A percentile compares a stretch with the other conserved stretches of the same genome.
Conservation (phyloP, 2,888 invertebrate species). For the Drosophila formosana region DNA sequence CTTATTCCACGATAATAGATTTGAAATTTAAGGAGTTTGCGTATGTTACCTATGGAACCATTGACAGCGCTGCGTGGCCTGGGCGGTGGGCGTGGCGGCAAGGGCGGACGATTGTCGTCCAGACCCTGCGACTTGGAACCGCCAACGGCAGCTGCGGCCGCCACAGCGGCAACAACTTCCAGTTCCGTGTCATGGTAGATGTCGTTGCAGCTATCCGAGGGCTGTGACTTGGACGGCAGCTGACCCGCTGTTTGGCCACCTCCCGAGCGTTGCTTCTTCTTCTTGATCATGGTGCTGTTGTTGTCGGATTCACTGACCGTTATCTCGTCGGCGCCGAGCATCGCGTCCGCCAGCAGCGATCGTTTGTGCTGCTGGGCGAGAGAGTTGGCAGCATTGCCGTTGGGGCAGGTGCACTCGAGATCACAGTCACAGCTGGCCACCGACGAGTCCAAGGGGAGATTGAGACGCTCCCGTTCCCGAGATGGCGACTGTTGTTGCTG, state of each 20-base stretch:
- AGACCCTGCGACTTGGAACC: constrained; percentile 58
- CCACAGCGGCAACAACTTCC: constrained; percentile 43
- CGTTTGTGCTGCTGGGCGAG: constrained; percentile 55
- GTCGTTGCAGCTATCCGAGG: constrained; percentile 65
- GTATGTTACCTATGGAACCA: constrained; percentile 72
- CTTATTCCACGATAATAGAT: neutral
- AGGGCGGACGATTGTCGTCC: constrained; percentile 83
- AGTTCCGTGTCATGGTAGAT: constrained; percentile 73
- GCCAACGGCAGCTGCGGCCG: constrained; percentile 44
- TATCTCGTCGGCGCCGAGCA: constrained; percentile 82
- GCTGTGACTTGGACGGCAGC: constrained; percentile 57
- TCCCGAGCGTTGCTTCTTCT: constrained; percentile 64
- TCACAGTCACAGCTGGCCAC: constrained; percentile 78
- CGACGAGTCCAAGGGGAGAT: constrained; percentile 61
- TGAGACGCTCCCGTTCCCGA: constrained; percentile 59
- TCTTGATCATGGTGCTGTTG: constrained; percentile 81
- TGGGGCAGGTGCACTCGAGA: constrained; percentile 76
- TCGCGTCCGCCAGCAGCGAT: constrained; percentile 69
- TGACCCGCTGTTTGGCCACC: constrained; percentile 33
- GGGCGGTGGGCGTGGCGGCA: constrained; percentile 84
- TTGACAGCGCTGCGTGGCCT: constrained; percentile 69
- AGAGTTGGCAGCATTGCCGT: constrained; percentile 20
- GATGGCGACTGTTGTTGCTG: constrained; percentile 45
- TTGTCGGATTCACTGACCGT: constrained; percentile 83
- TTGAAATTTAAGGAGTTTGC: neutral